phyloP scores from a whole-genome alignment of 1,140 invertebrate species.

The Zaprionus davidi region DNA sequence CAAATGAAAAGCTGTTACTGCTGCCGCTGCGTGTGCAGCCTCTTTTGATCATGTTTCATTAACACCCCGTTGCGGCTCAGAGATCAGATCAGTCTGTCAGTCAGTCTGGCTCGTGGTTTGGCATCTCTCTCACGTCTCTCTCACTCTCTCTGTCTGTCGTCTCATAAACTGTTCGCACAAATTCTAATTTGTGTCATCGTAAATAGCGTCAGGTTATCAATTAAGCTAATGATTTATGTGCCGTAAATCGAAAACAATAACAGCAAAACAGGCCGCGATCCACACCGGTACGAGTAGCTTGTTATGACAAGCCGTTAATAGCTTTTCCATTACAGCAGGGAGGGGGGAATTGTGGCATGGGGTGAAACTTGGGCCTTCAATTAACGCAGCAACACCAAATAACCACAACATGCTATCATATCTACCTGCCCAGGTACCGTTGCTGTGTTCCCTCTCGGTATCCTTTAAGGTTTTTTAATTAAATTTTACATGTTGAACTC shows the following conservation, averaged over 20 bases:
- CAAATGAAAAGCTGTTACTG: conserved; percentile 13
- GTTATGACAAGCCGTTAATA: conserved; percentile 79
- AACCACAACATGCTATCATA: conserved; percentile 52
- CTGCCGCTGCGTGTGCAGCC: not conserved
- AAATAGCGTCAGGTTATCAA: conserved; percentile 80
- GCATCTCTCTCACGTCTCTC: not conserved
- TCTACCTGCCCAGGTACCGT: conserved; percentile 43
- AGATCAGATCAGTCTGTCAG: not conserved
- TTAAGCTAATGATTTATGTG: conserved; percentile 79
- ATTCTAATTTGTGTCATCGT: conserved; percentile 82
- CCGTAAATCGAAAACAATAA: conserved; percentile 80
- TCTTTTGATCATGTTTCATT: conserved; percentile 46
- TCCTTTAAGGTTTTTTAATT: conserved; percentile 80
- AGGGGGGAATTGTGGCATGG: not conserved
- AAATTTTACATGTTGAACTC: conserved; percentile 71
- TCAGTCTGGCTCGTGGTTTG: not conserved
- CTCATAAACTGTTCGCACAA: conserved; percentile 74
- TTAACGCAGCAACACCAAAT: conserved; percentile 75
- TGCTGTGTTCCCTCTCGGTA: conserved; percentile 35
- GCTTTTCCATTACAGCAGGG: conserved; percentile 62
- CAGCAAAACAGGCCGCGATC: conserved; percentile 41
- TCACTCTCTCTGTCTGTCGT: not conserved
- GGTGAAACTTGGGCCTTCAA: conserved; percentile 54
- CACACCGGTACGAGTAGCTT: conserved; percentile 39
- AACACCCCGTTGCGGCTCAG: conserved; percentile 36